A percentile compares a stretch with the other conserved stretches of the same genome.
These are phyloP conservation scores for Zalophus californianus DNA, from an alignment of 2,797 vertebrate species.

Conservation along the genomic window DNA sequence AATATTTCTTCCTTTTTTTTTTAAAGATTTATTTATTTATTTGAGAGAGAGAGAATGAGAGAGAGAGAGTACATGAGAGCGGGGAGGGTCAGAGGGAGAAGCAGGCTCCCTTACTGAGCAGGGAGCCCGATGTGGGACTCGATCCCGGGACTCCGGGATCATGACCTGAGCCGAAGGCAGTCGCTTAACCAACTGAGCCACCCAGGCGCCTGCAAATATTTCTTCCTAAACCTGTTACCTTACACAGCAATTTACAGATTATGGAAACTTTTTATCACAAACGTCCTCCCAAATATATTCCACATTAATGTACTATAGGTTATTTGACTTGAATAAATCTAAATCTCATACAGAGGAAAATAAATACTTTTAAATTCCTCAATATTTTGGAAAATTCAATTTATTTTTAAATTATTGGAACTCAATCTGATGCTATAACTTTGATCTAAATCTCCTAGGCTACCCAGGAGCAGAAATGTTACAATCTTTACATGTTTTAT, in stretches of 20 bases:
- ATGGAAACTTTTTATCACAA: not conserved
- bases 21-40: too few species aligned
- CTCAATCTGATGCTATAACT: constrained; percentile 45
- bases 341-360: not conserved
- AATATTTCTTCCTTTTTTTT: not conserved
- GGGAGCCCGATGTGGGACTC: too few species aligned
- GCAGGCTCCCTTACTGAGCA: too few species aligned
- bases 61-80: too few species aligned
- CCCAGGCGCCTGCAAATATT: not conserved
- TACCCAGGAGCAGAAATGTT: constrained; percentile 72
- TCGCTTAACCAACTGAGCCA: too few species aligned
- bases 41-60: too few species aligned
- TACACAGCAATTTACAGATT: not conserved
- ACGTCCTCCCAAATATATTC: not conserved
- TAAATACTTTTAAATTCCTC: not conserved
- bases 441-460: constrained; percentile 72
- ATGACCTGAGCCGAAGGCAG: too few species aligned
- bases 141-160: too few species aligned
- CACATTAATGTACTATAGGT: not conserved
- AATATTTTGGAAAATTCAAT: constrained; percentile 20
- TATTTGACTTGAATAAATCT: not conserved
- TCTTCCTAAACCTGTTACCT: not conserved
- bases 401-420: constrained; percentile 68
- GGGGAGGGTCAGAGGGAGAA: too few species aligned
- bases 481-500: constrained; percentile 83